Conservation (phyloP, 2,113 vertebrate species). For the Hippocampus comes region DNA sequence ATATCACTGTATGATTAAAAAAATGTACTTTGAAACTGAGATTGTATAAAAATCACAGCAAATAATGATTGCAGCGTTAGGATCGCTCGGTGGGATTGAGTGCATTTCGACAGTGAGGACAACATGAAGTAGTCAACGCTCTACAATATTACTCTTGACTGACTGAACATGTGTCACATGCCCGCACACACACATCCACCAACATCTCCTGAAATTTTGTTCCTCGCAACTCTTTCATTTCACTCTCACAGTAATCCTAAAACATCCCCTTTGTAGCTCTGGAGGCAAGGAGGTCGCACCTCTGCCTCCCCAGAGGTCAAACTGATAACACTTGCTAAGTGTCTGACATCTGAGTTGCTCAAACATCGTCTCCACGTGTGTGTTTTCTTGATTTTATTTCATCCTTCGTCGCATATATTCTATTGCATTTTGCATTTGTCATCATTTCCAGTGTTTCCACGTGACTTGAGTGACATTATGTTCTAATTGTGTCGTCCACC, state of each 20-base stretch:
- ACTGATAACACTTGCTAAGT: constrained; percentile 23
- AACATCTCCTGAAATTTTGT: neutral
- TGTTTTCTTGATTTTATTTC: constrained; percentile 33
- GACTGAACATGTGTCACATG: neutral
- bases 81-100: neutral
- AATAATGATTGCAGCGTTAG: neutral
- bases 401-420: neutral
- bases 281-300: constrained; percentile 45
- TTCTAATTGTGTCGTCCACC: constrained; percentile 62
- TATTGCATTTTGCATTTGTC: neutral
- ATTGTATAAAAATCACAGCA: neutral
- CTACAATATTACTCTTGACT: neutral
- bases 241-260: constrained; percentile 6
- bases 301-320: constrained; percentile 49
- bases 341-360: constrained; percentile 42
- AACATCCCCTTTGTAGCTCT: constrained; percentile 26
- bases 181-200: neutral
- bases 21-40: too few species aligned
- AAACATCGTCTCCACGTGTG: constrained; percentile 45
- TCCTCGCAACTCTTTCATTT: neutral
- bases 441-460: constrained; percentile 7
- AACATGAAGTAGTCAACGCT: neutral
- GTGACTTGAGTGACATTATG: constrained; percentile 53
- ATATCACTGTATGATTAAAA: too few species aligned
- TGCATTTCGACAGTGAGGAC: neutral